Evolutionary conservation across 2,797 vertebrate species (phyloP), one percentile per base, ranked within the genome.

Genomic region (Platalea minor): DNA sequence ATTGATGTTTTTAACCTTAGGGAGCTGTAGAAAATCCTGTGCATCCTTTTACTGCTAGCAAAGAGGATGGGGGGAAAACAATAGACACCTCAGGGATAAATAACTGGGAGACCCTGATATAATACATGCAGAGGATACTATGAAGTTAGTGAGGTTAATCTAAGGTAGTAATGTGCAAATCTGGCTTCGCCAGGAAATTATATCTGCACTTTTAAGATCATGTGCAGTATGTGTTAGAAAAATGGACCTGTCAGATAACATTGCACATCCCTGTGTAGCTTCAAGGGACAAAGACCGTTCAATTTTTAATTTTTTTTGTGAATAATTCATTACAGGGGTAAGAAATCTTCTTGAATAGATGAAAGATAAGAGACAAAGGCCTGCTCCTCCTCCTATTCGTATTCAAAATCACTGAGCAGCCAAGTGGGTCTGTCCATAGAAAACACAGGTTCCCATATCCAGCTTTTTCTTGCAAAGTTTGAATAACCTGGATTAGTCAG

Each of bases 201-300:
- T 39, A 79, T 23, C n/a, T 50, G 37, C n/a, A 35, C 51, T 78
- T 83, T 68, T 50, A 70, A 83, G 61, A 92, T 31, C 65, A 57
- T 37, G 46, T 85, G 57, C 74, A 75, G 50, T 24, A 50, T 11
- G n/a, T 77, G 45, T 67, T 85, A 90, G 90, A 96, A 94, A 95
- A 96, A 96, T 82, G 89, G 67, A 93, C 75, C 74, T 69, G 89
- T 95, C 93, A 95, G 89, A 61, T 79, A 91, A 89, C 63, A 59
- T 11, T 50, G 89, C 59, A 85, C 50, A 85, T 41, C 41, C 39
- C 67, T n/a, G 39, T 20, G 69, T 48, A 94, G 72, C 79, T 78
- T 91, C 70, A 72, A 92, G 79, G 77, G 60, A 89, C 33, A 57
- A 94, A 93, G 69, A 76, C 50, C 19, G 7, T 29, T 95, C 82